Conservation (phyloP, 2,113 vertebrate genomes). For the Oplegnathus fasciatus region DNA sequence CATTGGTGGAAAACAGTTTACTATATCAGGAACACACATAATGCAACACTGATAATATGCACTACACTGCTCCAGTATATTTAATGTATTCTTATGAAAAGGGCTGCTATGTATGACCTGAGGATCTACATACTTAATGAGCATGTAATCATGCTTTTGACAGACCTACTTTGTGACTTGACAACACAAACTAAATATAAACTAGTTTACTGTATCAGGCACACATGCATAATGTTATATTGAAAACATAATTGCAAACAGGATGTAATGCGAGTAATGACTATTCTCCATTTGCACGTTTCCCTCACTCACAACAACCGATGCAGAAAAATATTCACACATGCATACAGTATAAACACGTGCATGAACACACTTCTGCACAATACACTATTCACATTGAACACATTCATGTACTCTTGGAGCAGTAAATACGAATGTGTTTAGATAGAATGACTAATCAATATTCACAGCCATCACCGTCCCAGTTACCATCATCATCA, state of each 20-base stretch:
- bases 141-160: conserved; percentile 22
- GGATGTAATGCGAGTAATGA: conserved; percentile 24
- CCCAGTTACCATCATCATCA: conserved; percentile 18
- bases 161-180: conserved; percentile 4
- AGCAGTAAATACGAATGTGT: conserved; percentile 13
- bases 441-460: conserved; percentile 27
- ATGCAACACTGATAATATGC: not conserved
- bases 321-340: conserved; percentile 32
- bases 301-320: not conserved
- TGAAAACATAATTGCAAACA: conserved; percentile 20
- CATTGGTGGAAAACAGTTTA: conserved; percentile 13
- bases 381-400: not conserved
- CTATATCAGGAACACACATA: not conserved
- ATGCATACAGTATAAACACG: conserved; percentile 4
- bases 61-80: conserved; percentile 1
- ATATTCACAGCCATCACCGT: conserved; percentile 37
- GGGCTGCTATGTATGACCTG: conserved; percentile 8
- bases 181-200: conserved; percentile 26
- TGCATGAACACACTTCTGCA: not conserved
- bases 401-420: conserved; percentile 5
- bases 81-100: conserved; percentile 4
- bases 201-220: conserved; percentile 13
- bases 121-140: conserved; percentile 45
- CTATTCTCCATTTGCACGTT: conserved; percentile 14
- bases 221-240: not conserved